Conservation (phyloP, 2,113 vertebrate species). For the Casuarius casuarius region DNA sequence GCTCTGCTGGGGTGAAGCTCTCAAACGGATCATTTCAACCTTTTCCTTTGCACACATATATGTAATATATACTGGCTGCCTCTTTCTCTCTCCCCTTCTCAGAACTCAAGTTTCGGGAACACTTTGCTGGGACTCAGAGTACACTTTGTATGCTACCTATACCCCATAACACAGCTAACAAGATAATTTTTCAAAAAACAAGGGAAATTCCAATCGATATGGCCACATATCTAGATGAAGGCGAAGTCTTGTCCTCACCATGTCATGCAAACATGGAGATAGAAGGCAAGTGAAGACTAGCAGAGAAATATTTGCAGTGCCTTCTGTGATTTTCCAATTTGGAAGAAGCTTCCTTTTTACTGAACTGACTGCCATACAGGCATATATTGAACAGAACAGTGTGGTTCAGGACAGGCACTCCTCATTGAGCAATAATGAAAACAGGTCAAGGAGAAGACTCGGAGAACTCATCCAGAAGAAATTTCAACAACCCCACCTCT, state of each 20-base stretch:
- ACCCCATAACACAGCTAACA: not conserved
- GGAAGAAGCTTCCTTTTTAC: not conserved
- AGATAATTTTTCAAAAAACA: not conserved
- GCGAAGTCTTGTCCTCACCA: not conserved
- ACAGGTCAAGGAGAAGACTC: not conserved
- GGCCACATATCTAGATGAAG: not conserved
- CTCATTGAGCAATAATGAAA: not conserved
- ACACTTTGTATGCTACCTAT: accelerated
- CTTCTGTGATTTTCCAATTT: not conserved
- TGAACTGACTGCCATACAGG: not conserved
- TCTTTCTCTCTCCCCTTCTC: not conserved
- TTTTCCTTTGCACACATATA: not conserved
- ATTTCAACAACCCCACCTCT: not conserved
- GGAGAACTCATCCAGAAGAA: not conserved
- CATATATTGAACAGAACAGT: not conserved
- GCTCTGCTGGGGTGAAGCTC: not conserved
- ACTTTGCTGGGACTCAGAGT: not conserved
- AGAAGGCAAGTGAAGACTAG: not conserved
- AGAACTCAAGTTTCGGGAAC: not conserved
- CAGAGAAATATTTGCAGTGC: not conserved
- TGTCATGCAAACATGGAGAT: not conserved
- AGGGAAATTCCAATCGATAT: not conserved
- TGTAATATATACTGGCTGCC: too few species aligned
- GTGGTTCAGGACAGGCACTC: not conserved
- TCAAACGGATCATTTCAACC: accelerated